These are phyloP conservation scores for Scaptomyza flava DNA, from an alignment of 2,888 invertebrate genomes.

Conservation along the genomic window DNA sequence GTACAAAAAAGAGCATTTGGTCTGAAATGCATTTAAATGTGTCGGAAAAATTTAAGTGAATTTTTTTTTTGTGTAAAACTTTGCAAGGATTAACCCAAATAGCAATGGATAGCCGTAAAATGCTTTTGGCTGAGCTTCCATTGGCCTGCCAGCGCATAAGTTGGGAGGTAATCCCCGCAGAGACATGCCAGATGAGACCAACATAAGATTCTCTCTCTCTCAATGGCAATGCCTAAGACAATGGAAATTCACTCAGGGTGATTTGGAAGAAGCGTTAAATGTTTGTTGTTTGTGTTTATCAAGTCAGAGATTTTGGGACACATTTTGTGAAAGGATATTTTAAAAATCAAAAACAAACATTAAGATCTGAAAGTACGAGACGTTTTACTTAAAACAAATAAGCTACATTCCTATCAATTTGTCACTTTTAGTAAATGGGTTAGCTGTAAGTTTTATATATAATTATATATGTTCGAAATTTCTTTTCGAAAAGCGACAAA, in stretches of 20 bases:
- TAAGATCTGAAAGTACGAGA: too few species aligned
- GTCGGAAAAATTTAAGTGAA: conserved; percentile 29
- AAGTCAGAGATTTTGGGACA: neutral
- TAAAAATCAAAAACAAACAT: neutral
- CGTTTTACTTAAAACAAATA: too few species aligned
- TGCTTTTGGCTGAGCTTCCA: conserved; percentile 5
- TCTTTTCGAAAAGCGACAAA: conserved; percentile 1
- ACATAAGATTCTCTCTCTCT: neutral
- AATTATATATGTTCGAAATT: neutral
- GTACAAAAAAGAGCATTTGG: neutral
- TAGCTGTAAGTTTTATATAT: neutral
- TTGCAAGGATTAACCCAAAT: conserved; percentile 16
- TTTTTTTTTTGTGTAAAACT: conserved; percentile 12
- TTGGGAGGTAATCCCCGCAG: conserved; percentile 18
- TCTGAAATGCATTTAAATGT: conserved; percentile 39
- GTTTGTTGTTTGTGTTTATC: neutral
- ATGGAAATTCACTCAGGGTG: conserved; percentile 6
- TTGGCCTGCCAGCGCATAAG: conserved; percentile 12
- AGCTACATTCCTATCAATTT: neutral
- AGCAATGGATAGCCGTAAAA: conserved; percentile 24
- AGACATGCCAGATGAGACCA: conserved; percentile 22
- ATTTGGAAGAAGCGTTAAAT: neutral
- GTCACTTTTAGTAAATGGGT: neutral
- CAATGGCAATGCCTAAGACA: conserved; percentile 15
- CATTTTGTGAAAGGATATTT: neutral